Evolutionary conservation across 1,140 invertebrate species (phyloP), one percentile per base, ranked within the genome.

Genomic region (Sminthurides bifidus): DNA sequence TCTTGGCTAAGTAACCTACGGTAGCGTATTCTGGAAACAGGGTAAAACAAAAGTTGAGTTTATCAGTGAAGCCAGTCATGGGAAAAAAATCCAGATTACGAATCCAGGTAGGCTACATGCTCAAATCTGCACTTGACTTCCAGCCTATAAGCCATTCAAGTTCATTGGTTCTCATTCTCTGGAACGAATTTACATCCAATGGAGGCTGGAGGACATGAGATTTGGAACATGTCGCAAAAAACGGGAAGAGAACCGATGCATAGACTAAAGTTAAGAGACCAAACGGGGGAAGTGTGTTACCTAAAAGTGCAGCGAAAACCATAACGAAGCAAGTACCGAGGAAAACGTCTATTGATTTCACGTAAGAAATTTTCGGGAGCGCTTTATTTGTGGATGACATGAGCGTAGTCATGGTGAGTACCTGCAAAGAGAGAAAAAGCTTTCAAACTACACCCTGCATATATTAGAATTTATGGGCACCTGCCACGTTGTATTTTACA

Each of bases 301-400:
- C 55, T 17, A 52, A 33, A 8, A 58, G 35, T 15, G 73, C 71
- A 66, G 88, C 89, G 77, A 92, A 93, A 66, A 93, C 89, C 89
- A 92, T 92, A 68, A 94, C 88, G 85, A 94, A 95, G 78, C 91
- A 95, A 60, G 90, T 95, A 65, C 92, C 92, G 72, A 97, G 76
- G 75, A 93, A 97, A 62, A 97, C 91, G 76, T 97, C 93, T 73
- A 97, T 95, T 66, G 90, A 92, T 74, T 96, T 95, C 72, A 97
- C 88, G 77, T 96, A 97, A 56, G 90, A 94, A 71, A 97, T 95
- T 77, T 96, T 96, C 66, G 93, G 93, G 69, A 97, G 80, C 61
- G 91, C 88, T 65, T 92, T 88, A 72, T 96, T 97, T 66, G 93
- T 97, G 63, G 90, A 94, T 62, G 92, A 96, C 87, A 97, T 94